Percentiles rank a stretch among this genome's conserved stretches.
phyloP scores from a whole-genome alignment of 2,113 vertebrate species.

The Microtus oregoni region DNA sequence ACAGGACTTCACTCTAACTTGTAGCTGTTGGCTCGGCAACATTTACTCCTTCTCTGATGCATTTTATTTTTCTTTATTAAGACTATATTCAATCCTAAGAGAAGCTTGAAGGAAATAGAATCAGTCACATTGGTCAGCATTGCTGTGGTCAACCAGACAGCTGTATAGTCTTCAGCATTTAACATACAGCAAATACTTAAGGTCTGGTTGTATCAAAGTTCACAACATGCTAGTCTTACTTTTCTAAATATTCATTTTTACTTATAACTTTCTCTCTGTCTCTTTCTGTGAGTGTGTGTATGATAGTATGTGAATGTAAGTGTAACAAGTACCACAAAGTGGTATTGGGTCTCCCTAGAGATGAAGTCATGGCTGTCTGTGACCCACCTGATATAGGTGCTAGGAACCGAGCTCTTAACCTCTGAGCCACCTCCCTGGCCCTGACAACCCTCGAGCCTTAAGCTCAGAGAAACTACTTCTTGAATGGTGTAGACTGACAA shows the following conservation, averaged over 20 bases:
- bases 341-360: not conserved
- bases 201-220: not conserved
- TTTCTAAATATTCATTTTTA: not conserved
- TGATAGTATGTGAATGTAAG: not conserved
- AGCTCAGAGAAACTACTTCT: not conserved
- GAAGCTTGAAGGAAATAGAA: not conserved
- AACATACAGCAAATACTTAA: not conserved
- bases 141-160: not conserved
- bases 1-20: not conserved
- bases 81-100: not conserved
- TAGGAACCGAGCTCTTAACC: not conserved
- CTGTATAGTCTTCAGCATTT: not conserved
- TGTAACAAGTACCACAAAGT: not conserved
- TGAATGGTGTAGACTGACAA: not conserved
- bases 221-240: not conserved
- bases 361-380: not conserved
- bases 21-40: not conserved
- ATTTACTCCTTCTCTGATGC: not conserved
- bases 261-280: not conserved
- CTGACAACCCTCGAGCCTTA: not conserved
- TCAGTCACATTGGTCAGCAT: not conserved
- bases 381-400: not conserved
- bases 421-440: not conserved
- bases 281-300: not conserved
- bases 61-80: constrained; percentile 53